Base-by-base conservation (phyloP, 1,140 invertebrate genomes). In the Dendroctonus ponderosae region DNA sequence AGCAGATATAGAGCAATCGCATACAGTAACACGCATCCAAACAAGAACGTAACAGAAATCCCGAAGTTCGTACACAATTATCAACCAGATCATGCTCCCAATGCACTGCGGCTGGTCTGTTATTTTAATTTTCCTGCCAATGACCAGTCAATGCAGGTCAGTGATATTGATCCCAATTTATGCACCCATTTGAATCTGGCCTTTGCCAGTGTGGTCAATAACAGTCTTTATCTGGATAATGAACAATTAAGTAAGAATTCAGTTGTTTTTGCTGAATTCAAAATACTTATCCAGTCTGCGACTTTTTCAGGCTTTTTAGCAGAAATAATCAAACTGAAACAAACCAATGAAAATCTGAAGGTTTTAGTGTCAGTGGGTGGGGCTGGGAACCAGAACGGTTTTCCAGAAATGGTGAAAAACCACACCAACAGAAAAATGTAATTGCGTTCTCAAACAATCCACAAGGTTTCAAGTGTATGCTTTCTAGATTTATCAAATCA, bases 141-240 rank as follows among this genome's bases (percentile, higher is more conserved):
- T 62, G 71, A 65, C 60, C 69, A 76, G 61, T 76, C 80, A 49
- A 77, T 90, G 37, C 70, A 79, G 77, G 83, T 87, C 6, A 72
- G 78, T 40, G 76, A 85, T 72, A 82, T 91, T 61, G 83, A 89
- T 73, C 85, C 88, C 57, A 73, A 85, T 71, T 79, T 93, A 60
- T 94, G 92, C 77, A 91, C 91, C 8, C 91, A 94, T 80, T 86
- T 94, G 56, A 91, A 91, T 77, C 76, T 92, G 51, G 91, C 86
- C 42, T 89, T 91, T 81, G 87, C 86, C 50, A 75, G 76, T 50
- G 81, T 93, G 44, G 74, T 75, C n/a, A 87, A 92, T 74, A 84
- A 83, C 65, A 81, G 80, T 2, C 78, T 92, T 12, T 62, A 71
- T 65, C 50, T 76, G 41, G 51, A 52, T 62, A 60, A 71, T 12